Conservation (phyloP, 2,888 invertebrate species). For the Drosophila mercatorum region DNA sequence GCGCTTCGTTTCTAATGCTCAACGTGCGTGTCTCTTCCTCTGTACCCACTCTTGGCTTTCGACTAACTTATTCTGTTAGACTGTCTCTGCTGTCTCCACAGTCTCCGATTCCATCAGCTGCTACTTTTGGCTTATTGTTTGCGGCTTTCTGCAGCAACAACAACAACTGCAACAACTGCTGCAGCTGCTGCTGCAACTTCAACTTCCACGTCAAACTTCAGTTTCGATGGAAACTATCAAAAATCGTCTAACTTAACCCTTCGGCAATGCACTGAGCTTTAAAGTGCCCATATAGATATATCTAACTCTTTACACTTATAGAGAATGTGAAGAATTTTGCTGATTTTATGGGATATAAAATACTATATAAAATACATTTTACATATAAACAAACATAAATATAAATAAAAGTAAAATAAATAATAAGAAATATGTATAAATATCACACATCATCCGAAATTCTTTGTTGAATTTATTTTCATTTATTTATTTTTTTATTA, state of each 20-base stretch:
- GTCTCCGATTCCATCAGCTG: constrained; percentile 20
- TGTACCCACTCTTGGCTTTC: constrained; percentile 1
- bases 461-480: too few relatives aligned
- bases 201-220: constrained; percentile 46
- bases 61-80: constrained; percentile 18
- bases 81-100: constrained; percentile 1
- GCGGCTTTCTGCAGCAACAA: constrained; percentile 34
- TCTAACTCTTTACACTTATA: too few relatives aligned
- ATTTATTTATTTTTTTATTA: too few relatives aligned
- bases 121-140: constrained; percentile 59
- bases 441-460: too few relatives aligned
- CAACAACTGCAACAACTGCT: too few relatives aligned
- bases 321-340: too few relatives aligned
- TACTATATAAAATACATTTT: too few relatives aligned
- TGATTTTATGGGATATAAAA: too few relatives aligned
- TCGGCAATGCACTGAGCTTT: background rate
- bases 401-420: too few relatives aligned
- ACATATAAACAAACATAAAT: too few relatives aligned
- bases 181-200: constrained; percentile 11
- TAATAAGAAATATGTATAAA: too few relatives aligned
- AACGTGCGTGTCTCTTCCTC: constrained; percentile 58
- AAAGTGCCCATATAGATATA: background rate
- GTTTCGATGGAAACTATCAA: constrained; percentile 50
- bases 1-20: constrained; percentile 58
- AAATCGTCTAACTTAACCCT: constrained; percentile 51